These are phyloP conservation scores for Cyprinus carpio DNA, from an alignment of 2,113 vertebrate genomes.

Conservation along the genomic window DNA sequence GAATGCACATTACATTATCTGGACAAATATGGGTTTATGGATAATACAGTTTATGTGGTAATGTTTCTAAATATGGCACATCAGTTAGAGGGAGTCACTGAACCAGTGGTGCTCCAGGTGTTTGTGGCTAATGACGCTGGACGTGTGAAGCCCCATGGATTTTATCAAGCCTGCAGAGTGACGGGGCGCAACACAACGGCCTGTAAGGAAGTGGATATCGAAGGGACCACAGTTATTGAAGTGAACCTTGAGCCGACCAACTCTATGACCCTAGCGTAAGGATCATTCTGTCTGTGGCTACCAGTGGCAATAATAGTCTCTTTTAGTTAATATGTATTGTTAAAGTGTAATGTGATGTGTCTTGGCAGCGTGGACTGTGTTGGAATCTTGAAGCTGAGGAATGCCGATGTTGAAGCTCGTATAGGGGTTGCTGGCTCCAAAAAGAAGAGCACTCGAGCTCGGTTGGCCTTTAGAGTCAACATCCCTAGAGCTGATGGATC, in stretches of 20 bases:
- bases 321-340: background rate
- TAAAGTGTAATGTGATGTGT: background rate
- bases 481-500: constrained; percentile 91
- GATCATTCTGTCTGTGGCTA: constrained; percentile 22
- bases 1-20: background rate
- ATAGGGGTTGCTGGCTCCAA: constrained; percentile 98
- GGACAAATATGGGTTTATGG: background rate
- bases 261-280: constrained; percentile 96
- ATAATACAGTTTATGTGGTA: background rate
- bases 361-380: constrained; percentile 92
- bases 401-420: constrained; percentile 97
- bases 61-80: constrained; percentile 2
- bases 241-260: constrained; percentile 91
- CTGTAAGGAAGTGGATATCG: constrained; percentile 97
- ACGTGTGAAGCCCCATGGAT: constrained; percentile 95
- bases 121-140: constrained; percentile 97
- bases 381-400: constrained; percentile 95
- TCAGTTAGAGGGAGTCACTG: constrained; percentile 93
- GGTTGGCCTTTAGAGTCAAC: constrained; percentile 92
- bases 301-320: no score
- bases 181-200: constrained; percentile 97
- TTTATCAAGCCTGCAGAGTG: constrained; percentile 97
- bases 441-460: constrained; percentile 97
- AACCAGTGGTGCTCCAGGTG: constrained; percentile 92
- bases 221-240: constrained; percentile 96